Conservation (phyloP, 2,888 invertebrate genomes). For the Ochropleura plecta region DNA sequence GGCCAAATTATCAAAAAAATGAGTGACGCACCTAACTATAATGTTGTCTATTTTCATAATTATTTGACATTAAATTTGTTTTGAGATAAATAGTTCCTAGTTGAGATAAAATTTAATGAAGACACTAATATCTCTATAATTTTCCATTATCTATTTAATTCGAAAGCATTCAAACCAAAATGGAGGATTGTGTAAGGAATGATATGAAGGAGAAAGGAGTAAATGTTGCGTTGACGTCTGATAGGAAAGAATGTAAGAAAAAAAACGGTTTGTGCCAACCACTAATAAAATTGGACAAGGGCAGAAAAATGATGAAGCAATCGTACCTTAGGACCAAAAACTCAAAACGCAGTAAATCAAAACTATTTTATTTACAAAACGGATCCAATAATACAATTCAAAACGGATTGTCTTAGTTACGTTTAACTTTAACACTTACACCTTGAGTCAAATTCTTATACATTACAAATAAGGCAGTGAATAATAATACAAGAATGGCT, state of each 20-base stretch:
- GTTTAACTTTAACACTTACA: conserved; percentile 28
- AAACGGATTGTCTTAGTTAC: background rate
- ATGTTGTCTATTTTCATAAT: background rate
- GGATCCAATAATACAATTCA: accelerated
- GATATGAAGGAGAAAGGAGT: too few species aligned
- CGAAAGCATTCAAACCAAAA: too few species aligned
- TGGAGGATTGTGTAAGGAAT: too few species aligned
- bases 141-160: too few species aligned
- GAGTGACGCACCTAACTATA: background rate
- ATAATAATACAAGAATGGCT: background rate
- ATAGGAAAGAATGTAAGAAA: too few species aligned
- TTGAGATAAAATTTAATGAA: too few species aligned
- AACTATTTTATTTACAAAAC: background rate
- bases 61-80: background rate
- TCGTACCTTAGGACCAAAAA: background rate
- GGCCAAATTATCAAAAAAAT: background rate
- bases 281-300: too few species aligned
- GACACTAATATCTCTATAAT: too few species aligned
- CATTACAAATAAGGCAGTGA: conserved; percentile 16
- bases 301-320: too few species aligned
- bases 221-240: too few species aligned
- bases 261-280: too few species aligned
- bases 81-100: background rate
- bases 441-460: conserved; percentile 32
- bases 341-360: background rate